Evolutionary conservation across 2,113 vertebrate species (phyloP).

Genomic region (Sinocyclocheilus grahami): DNA sequence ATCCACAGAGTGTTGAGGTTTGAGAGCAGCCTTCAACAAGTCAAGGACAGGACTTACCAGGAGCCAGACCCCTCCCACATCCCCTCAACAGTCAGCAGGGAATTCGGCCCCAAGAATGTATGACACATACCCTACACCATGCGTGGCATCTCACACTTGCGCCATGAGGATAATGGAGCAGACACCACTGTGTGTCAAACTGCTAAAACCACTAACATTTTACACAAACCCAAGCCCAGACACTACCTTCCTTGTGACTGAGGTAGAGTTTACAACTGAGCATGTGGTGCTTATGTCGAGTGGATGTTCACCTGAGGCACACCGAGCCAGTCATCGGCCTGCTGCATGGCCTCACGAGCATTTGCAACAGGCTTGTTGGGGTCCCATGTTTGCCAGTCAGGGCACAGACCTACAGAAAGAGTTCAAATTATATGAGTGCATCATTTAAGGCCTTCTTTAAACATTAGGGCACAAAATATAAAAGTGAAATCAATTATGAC

Average conservation of each 20-base stretch:
- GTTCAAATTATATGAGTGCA: conserved; percentile 41
- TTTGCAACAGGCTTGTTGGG: conserved; percentile 89
- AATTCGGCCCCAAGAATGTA: conserved; percentile 60
- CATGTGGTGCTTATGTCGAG: background rate
- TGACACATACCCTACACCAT: conserved; percentile 60
- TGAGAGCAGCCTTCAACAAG: conserved; percentile 66
- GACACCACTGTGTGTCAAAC: background rate
- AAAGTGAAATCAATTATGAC: background rate
- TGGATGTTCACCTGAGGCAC: conserved; percentile 85
- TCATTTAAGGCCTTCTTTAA: background rate
- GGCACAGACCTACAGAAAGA: conserved; percentile 82
- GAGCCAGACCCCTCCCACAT: conserved; percentile 68
- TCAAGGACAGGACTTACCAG: conserved; percentile 67
- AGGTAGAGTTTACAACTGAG: background rate
- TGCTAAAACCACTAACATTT: conserved; percentile 8
- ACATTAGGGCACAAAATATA: background rate
- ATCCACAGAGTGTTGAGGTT: conserved; percentile 68
- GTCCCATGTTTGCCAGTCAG: conserved; percentile 90
- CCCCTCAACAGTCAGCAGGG: conserved; percentile 64
- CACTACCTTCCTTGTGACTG: background rate
- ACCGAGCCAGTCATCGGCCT: conserved; percentile 91
- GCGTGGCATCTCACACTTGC: conserved; percentile 28
- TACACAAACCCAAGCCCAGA: background rate
- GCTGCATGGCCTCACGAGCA: conserved; percentile 91
- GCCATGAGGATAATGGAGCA: background rate